These are phyloP conservation scores for Drosophila sechellia DNA, from an alignment of 1,140 invertebrate genomes.

Conservation along the genomic window DNA sequence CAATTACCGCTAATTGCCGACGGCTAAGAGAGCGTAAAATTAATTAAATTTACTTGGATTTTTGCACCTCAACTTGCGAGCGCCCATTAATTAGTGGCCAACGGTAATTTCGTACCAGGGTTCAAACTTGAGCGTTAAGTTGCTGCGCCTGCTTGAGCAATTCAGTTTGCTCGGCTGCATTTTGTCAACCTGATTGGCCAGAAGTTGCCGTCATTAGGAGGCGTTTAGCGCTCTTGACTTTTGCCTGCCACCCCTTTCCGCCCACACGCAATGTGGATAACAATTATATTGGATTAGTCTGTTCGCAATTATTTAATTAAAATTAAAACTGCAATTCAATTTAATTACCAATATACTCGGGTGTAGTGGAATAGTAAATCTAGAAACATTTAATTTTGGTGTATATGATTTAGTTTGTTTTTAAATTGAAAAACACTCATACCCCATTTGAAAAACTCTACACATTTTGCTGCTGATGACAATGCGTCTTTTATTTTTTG, in stretches of 20 bases:
- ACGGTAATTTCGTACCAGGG: slow-evolving; percentile 51
- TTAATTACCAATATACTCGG: too few relatives aligned
- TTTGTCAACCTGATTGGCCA: slow-evolving; percentile 76
- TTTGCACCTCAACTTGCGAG: slow-evolving; percentile 62
- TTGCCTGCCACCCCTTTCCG: slow-evolving; percentile 3
- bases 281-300: too few relatives aligned
- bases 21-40: slow-evolving; percentile 68
- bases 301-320: background rate
- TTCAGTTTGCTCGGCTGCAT: slow-evolving; percentile 22
- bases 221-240: slow-evolving; percentile 65
- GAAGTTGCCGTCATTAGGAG: slow-evolving; percentile 73
- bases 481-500: slow-evolving; percentile 56
- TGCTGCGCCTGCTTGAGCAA: slow-evolving; percentile 66
- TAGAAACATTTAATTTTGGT: too few relatives aligned
- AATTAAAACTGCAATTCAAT: too few relatives aligned
- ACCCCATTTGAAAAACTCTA: too few relatives aligned
- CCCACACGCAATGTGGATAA: background rate
- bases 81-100: slow-evolving; percentile 74
- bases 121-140: slow-evolving; percentile 54
- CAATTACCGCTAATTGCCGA: slow-evolving; percentile 37
- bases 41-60: slow-evolving; percentile 72
- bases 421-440: too few relatives aligned
- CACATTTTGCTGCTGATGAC: slow-evolving; percentile 44
- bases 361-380: too few relatives aligned
- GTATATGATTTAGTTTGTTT: too few relatives aligned